Percentiles rank a stretch among this genome's conserved stretches.
Conservation (phyloP, 1,140 invertebrate genomes). For the Trichonephila clavata region DNA sequence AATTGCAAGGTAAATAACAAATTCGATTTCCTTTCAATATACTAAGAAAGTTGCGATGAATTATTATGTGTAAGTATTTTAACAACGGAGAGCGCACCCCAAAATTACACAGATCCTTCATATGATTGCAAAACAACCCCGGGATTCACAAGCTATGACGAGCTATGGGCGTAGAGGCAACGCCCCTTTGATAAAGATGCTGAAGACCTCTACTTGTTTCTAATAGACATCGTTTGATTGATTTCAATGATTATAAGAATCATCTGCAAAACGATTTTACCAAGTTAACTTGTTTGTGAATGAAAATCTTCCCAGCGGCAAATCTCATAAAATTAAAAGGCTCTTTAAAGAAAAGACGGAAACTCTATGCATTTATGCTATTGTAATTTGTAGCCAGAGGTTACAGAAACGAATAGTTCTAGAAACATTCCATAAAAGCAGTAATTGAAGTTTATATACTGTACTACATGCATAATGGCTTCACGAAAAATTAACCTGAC, state of each 20-base stretch:
- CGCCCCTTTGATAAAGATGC: constrained; percentile 57
- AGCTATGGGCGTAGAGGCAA: neutral
- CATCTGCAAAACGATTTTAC: constrained; percentile 1
- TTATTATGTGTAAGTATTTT: too few relatives aligned
- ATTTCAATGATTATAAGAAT: constrained; percentile 29
- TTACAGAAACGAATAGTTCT: neutral
- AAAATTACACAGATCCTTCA: constrained; percentile 11
- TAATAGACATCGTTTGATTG: constrained; percentile 8
- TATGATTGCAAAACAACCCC: neutral
- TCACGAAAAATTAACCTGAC: too few relatives aligned
- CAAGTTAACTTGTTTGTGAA: neutral
- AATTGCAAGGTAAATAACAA: neutral
- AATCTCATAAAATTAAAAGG: neutral
- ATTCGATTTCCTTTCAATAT: neutral
- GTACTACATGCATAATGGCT: too few relatives aligned
- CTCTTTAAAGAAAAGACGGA: neutral
- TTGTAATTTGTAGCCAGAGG: neutral
- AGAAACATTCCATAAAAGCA: too few relatives aligned
- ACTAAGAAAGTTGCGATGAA: too few relatives aligned
- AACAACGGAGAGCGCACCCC: neutral
- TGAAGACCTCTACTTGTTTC: neutral
- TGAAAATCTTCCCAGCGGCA: constrained; percentile 9
- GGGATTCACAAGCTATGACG: neutral
- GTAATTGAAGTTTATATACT: too few relatives aligned
- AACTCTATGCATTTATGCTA: neutral